A percentile compares a stretch with the other conserved stretches of the same genome.
These are phyloP conservation scores for Odobenus rosmarus DNA, from an alignment of 2,113 vertebrate species.

Conservation along the genomic window DNA sequence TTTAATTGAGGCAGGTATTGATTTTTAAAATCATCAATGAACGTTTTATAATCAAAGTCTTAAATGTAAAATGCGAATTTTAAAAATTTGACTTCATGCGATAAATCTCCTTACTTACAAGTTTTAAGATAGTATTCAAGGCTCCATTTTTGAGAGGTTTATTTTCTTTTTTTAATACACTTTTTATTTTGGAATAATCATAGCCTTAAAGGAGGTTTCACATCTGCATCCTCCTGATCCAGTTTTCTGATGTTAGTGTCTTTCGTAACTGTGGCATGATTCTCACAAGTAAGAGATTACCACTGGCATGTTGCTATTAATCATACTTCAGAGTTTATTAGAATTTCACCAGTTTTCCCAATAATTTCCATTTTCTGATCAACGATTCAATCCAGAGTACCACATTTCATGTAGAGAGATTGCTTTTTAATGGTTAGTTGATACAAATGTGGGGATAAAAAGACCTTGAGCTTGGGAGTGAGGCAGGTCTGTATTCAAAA, in stretches of 20 bases:
- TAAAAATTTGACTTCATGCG: background rate
- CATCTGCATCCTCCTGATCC: background rate
- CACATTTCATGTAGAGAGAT: background rate
- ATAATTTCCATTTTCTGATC: background rate
- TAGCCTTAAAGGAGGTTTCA: background rate
- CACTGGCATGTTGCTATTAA: background rate
- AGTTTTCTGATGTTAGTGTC: background rate
- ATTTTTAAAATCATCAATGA: constrained; percentile 8
- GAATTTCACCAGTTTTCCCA: background rate
- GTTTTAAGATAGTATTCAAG: background rate
- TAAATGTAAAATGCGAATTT: background rate
- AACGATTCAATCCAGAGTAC: background rate
- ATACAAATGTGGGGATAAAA: background rate
- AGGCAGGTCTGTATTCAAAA: background rate
- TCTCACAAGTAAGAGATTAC: background rate
- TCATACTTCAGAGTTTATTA: background rate
- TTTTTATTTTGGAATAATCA: constrained; percentile 24
- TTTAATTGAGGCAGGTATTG: background rate
- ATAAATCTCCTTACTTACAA: background rate
- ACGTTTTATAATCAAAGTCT: background rate
- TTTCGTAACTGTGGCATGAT: background rate
- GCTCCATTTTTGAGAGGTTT: background rate
- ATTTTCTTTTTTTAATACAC: background rate
- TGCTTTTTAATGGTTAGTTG: background rate
- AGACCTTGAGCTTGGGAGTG: background rate